A percentile compares a stretch with the other conserved stretches of the same genome.
These are phyloP conservation scores for Apis dorsata DNA, from an alignment of 1,140 invertebrate genomes.

Conservation along the genomic window DNA sequence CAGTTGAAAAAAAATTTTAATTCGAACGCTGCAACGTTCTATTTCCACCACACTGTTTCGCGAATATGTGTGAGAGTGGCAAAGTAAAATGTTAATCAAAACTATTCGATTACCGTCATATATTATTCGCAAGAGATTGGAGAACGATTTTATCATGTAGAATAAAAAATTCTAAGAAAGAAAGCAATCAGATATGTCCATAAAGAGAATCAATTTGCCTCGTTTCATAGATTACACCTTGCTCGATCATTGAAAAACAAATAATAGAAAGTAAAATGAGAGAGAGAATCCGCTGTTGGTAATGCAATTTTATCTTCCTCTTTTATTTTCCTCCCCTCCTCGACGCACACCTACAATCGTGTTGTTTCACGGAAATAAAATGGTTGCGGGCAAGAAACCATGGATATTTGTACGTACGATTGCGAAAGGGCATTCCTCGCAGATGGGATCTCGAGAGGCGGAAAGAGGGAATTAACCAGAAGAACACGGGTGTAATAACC, in stretches of 20 bases:
- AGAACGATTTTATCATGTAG: too few relatives aligned
- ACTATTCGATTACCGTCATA: too few relatives aligned
- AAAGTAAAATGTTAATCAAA: too few relatives aligned
- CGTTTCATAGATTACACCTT: too few relatives aligned
- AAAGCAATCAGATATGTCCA: too few relatives aligned
- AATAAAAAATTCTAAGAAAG: too few relatives aligned
- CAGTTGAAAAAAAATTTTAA: too few relatives aligned
- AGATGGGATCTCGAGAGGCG: slow-evolving; percentile 37
- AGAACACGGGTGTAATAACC: slow-evolving; percentile 46
- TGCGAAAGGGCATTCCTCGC: slow-evolving; percentile 47
- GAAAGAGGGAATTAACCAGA: slow-evolving; percentile 55
- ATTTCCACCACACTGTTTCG: too few relatives aligned
- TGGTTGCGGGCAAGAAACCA: slow-evolving; percentile 35
- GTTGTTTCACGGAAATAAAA: slow-evolving; percentile 59
- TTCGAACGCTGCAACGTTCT: too few relatives aligned
- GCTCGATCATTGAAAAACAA: not conserved
- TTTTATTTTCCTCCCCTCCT: not conserved
- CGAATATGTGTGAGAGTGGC: too few relatives aligned
- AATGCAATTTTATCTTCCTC: not conserved
- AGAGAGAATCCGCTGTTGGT: not conserved
- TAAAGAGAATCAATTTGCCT: too few relatives aligned
- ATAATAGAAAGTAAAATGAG: not conserved
- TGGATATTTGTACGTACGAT: slow-evolving; percentile 34
- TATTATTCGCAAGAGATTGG: too few relatives aligned
- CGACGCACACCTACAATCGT: not conserved